Evolutionary conservation across 2,113 vertebrate genomes (phyloP), one percentile per base, ranked within the genome.

Genomic region (Columbina picui): DNA sequence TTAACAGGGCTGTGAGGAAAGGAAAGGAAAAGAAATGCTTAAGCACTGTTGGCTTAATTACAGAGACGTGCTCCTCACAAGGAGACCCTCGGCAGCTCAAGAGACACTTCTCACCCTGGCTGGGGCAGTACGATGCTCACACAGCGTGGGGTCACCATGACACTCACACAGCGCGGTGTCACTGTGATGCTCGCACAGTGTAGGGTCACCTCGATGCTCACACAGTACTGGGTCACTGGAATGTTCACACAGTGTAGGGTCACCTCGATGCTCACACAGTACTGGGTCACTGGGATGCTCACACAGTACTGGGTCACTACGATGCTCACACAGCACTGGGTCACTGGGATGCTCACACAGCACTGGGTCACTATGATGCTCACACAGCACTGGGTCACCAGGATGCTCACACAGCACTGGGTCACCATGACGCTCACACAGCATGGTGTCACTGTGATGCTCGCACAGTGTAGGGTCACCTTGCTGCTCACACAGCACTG

Each of bases 1-100:
- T 90, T 92, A 95, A 68, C 65, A 4, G 25, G 79, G 50, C 41
- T 67, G 23, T 1, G 3, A 41, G 10, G 16, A 12, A 3, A 3
- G 9, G 55, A 52, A 39, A 57, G 5, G 1, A 20, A 7, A 45
- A 65, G n/a, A 71, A 82, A 52, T 49, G 92, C 96, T 96, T 43
- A 30, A 85, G 53, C n/a, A 20, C 32, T 82, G 43, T 45, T 39
- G 75, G 81, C 93, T 93, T 95, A 88, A 90, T 95, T 49, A 93
- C 90, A 86, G 38, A 74, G 78, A 77, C 76, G 52, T 7, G 23
- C 90, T 94, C 88, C 91, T 84, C 9, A 6, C 53, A 6, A n/a
- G 74, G 79, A 80, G 39, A 7, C 29, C 68, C 49, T 36, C 10
- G 3, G 6, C 38, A 43, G 80, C 5, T 3, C 9, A 12, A 67